Conservation (phyloP, 1,140 invertebrate species). For the Sinella curviseta region DNA sequence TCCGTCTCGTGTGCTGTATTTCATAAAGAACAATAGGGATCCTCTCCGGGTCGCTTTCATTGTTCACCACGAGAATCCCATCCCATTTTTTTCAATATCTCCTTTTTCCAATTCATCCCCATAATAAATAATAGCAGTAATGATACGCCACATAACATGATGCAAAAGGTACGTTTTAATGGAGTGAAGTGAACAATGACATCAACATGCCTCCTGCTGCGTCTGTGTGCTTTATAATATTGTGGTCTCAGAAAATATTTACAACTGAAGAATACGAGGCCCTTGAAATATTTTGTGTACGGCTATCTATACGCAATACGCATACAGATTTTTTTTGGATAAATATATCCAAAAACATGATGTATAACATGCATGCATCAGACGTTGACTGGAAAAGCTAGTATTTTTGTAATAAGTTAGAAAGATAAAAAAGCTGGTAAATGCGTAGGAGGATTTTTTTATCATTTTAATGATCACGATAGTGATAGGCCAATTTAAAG, state of each 20-base stretch:
- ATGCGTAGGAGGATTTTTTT: not conserved
- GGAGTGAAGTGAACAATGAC: not conserved
- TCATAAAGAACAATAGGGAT: not conserved
- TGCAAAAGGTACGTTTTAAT: not conserved
- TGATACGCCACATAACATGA: not conserved
- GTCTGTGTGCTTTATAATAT: not conserved
- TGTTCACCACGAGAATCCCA: not conserved
- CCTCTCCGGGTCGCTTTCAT: not conserved
- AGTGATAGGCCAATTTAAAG: too few species aligned
- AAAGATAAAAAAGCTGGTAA: not conserved
- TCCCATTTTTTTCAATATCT: not conserved
- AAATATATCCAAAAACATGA: too few species aligned
- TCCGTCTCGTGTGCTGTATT: constrained; percentile 27
- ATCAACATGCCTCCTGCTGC: not conserved
- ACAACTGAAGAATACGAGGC: not conserved
- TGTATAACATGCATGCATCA: too few species aligned
- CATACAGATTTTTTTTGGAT: too few species aligned
- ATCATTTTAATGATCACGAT: too few species aligned
- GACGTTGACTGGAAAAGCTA: not conserved
- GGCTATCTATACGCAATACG: too few species aligned
- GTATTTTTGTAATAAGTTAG: not conserved
- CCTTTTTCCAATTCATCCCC: not conserved
- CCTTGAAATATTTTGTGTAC: too few species aligned
- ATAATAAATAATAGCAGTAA: not conserved
- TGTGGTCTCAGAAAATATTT: not conserved